phyloP scores from a whole-genome alignment of 2,888 invertebrate species.

The Drosophila affinis region DNA sequence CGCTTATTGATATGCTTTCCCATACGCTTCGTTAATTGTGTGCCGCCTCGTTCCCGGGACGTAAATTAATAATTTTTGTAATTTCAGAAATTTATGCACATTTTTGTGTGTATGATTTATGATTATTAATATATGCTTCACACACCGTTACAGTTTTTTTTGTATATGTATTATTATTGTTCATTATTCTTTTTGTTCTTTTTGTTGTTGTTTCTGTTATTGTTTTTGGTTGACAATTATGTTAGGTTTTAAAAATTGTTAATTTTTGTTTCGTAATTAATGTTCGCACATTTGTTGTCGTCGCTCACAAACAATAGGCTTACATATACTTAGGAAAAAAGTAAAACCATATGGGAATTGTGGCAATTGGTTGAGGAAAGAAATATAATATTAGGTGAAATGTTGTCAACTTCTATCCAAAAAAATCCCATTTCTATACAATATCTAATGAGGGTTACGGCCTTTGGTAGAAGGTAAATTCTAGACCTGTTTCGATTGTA shows the following conservation, averaged over 20 bases:
- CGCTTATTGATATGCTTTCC: conserved; percentile 36
- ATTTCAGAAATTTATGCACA: conserved; percentile 53
- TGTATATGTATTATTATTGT: conserved; percentile 27
- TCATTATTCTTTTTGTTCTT: conserved; percentile 29
- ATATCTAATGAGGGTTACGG: no score
- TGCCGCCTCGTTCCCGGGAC: conserved; percentile 40
- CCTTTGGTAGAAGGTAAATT: no score
- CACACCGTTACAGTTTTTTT: conserved; percentile 75
- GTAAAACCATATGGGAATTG: conserved; percentile 26
- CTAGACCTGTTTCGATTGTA: no score
- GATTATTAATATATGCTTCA: conserved; percentile 46
- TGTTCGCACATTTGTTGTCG: conserved; percentile 63
- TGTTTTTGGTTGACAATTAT: conserved; percentile 32
- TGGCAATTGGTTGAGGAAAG: conserved; percentile 24
- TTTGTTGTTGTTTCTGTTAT: conserved; percentile 3
- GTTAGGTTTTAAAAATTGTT: conserved; percentile 32
- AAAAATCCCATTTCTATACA: neutral
- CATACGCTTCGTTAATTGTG: conserved; percentile 55
- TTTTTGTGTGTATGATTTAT: conserved; percentile 56
- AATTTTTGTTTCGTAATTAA: conserved; percentile 58
- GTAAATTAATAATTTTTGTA: conserved; percentile 53
- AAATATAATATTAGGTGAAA: neutral
- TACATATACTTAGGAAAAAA: conserved; percentile 4
- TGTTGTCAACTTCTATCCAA: neutral
- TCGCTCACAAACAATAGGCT: conserved; percentile 48